phyloP scores from a whole-genome alignment of 2,797 vertebrate genomes.

The Nasua narica region DNA sequence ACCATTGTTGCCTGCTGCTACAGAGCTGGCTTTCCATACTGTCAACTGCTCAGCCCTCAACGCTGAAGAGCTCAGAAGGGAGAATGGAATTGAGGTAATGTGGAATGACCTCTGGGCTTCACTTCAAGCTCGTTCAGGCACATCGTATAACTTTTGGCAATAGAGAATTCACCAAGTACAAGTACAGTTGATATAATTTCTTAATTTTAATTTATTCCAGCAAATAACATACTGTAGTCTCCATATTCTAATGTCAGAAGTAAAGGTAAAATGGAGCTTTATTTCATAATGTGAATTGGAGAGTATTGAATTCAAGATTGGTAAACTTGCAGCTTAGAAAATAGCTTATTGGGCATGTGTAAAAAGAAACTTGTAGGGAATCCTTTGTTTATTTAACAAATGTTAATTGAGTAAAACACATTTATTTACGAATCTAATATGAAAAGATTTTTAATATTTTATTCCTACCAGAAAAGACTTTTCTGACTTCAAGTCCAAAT shows the following conservation, averaged over 20 bases:
- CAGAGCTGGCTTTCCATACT: constrained; percentile 96
- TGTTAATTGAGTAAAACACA: neutral
- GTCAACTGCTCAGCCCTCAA: constrained; percentile 99
- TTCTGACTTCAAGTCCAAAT: neutral
- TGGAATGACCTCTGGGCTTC: neutral
- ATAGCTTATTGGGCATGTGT: neutral
- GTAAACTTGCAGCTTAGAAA: neutral
- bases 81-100: constrained; percentile 95
- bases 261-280: neutral
- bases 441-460: constrained; percentile 30
- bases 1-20: constrained; percentile 93
- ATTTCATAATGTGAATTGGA: neutral
- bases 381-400: neutral
- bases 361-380: neutral
- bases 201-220: neutral
- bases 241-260: neutral
- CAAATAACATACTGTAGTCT: neutral
- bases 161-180: neutral
- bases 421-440: neutral
- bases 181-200: neutral
- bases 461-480: constrained; percentile 1
- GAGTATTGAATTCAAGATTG: neutral
- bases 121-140: neutral
- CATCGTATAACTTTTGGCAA: neutral
- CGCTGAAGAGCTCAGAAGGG: constrained; percentile 97